Evolutionary conservation across 2,797 vertebrate genomes (phyloP).

Genomic region (Myotis vivesi): DNA sequence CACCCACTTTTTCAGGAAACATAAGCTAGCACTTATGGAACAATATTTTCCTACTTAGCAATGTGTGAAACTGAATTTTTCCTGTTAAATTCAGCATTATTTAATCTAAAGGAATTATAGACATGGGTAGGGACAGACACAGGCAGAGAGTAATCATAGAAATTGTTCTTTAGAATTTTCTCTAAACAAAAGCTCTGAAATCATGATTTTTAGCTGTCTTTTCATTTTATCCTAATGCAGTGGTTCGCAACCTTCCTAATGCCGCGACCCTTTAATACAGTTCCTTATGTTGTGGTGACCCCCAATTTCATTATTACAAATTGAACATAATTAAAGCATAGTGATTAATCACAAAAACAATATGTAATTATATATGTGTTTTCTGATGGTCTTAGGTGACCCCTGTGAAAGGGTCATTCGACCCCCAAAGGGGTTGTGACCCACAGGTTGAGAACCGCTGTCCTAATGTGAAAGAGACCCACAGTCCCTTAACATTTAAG

Average conservation of each 20-base stretch:
- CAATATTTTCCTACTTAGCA: slow-evolving; percentile 61
- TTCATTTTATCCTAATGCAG: neutral
- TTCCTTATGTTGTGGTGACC: too few relatives aligned
- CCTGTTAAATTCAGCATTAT: slow-evolving; percentile 53
- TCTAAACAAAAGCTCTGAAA: neutral
- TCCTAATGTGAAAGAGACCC: neutral
- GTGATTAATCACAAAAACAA: too few relatives aligned
- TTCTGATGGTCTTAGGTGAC: too few relatives aligned
- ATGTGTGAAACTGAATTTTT: slow-evolving; percentile 62
- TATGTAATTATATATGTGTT: too few relatives aligned
- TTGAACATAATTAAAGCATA: too few relatives aligned
- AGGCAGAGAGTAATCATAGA: neutral
- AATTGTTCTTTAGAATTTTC: neutral
- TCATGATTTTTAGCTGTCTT: neutral
- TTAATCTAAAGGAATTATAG: neutral
- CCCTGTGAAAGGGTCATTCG: too few relatives aligned
- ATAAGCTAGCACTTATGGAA: neutral
- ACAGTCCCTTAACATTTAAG: neutral
- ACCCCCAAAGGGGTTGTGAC: too few relatives aligned
- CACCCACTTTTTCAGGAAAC: slow-evolving; percentile 50
- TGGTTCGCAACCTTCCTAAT: too few relatives aligned
- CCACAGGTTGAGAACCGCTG: too few relatives aligned
- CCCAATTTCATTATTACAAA: too few relatives aligned
- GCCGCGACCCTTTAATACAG: too few relatives aligned
- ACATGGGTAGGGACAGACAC: neutral